These are phyloP conservation scores for Scomber scombrus DNA, from an alignment of 2,113 vertebrate genomes.

Conservation along the genomic window DNA sequence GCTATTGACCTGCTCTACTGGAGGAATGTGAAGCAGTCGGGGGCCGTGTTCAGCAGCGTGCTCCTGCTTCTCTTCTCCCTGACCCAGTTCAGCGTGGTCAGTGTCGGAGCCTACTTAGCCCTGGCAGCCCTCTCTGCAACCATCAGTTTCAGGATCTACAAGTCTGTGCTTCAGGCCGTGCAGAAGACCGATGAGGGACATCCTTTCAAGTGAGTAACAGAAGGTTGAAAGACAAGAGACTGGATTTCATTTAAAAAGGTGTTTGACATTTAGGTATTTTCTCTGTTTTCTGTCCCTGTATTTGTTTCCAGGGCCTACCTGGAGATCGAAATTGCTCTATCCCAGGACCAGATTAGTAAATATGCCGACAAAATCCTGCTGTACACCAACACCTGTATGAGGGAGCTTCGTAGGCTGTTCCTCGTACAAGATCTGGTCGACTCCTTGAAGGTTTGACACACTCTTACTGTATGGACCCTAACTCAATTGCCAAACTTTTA, in stretches of 20 bases:
- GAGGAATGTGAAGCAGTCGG: conserved; percentile 97
- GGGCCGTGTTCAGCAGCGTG: conserved; percentile 93
- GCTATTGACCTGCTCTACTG: conserved; percentile 98
- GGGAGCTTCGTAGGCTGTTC: conserved; percentile 96
- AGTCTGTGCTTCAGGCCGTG: conserved; percentile 98
- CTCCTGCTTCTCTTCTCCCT: conserved; percentile 97
- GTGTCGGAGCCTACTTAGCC: conserved; percentile 95
- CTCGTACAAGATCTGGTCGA: conserved; percentile 98
- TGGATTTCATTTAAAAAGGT: not conserved
- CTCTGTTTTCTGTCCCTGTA: not conserved
- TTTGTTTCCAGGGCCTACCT: conserved; percentile 89
- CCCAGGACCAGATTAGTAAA: conserved; percentile 98
- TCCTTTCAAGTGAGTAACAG: conserved; percentile 93
- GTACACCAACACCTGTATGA: conserved; percentile 94
- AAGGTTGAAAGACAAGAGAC: not conserved
- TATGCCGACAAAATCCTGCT: conserved; percentile 96
- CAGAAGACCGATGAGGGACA: conserved; percentile 99
- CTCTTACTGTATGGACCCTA: not conserved
- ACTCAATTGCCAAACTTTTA: not conserved
- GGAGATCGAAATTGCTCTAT: conserved; percentile 96
- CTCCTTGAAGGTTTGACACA: conserved; percentile 92
- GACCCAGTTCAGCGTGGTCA: conserved; percentile 99
- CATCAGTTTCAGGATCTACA: conserved; percentile 99
- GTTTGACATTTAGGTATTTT: not conserved
- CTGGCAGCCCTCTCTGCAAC: conserved; percentile 96